Evolutionary conservation across 2,113 vertebrate species (phyloP).

Genomic region (Macquaria australasica): DNA sequence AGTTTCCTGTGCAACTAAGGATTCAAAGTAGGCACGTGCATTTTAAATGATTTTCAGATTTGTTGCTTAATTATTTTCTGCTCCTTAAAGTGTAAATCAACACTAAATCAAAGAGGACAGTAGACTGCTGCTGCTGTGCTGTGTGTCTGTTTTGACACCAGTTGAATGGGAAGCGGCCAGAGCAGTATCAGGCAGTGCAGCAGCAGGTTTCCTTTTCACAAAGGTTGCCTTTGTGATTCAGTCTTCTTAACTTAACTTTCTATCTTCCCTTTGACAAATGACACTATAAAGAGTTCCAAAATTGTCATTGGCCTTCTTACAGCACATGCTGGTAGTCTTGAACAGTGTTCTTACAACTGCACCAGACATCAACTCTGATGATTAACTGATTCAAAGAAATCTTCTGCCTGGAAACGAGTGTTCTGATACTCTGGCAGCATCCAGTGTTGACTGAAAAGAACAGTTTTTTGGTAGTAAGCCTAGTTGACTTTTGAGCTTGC

Average conservation of each 20-base stretch:
- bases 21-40: not conserved
- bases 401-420: conserved; percentile 54
- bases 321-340: not conserved
- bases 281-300: not conserved
- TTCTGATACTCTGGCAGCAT: conserved; percentile 50
- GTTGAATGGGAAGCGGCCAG: not conserved
- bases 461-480: conserved; percentile 46
- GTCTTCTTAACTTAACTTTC: conserved; percentile 32
- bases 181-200: conserved; percentile 12
- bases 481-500: conserved; percentile 35
- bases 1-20: not conserved
- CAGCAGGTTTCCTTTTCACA: conserved; percentile 5
- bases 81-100: not conserved
- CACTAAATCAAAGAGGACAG: not conserved
- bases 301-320: not conserved
- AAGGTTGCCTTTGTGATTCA: conserved; percentile 16
- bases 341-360: conserved; percentile 10
- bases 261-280: conserved; percentile 28
- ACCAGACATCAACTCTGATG: conserved; percentile 40
- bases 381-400: conserved; percentile 67
- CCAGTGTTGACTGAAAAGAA: conserved; percentile 55
- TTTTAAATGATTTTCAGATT: conserved; percentile 1
- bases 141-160: conserved; percentile 13
- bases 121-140: conserved; percentile 7
- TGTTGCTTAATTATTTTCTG: conserved; percentile 5